A percentile compares a stretch with the other conserved stretches of the same genome.
phyloP scores from a whole-genome alignment of 2,113 vertebrate genomes.

The Bubo bubo region DNA sequence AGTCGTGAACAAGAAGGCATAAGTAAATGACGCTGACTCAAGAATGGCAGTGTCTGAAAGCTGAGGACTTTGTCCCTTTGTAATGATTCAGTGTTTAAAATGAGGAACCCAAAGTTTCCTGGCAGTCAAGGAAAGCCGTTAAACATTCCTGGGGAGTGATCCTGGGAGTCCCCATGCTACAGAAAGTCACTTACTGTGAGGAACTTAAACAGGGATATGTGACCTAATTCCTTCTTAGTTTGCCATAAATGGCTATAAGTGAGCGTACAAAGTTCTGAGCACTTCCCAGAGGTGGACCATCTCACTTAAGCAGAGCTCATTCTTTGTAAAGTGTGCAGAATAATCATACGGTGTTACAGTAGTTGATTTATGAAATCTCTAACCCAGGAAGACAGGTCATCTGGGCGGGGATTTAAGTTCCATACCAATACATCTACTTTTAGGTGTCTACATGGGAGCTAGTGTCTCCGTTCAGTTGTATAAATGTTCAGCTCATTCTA shows the following conservation, averaged over 20 bases:
- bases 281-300: not conserved
- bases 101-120: not conserved
- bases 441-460: not conserved
- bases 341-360: not conserved
- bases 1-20: rapidly evolving
- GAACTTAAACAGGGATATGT: not conserved
- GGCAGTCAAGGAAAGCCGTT: not conserved
- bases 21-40: not conserved
- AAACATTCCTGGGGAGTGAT: not conserved
- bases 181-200: not conserved
- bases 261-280: not conserved
- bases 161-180: not conserved
- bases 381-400: not conserved
- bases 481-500: not conserved
- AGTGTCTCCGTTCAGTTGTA: not conserved
- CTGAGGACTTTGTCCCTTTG: not conserved
- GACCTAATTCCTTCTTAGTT: not conserved
- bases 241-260: not conserved
- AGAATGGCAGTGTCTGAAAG: not conserved
- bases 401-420: not conserved
- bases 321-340: not conserved
- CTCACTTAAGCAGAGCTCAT: not conserved
- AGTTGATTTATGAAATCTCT: not conserved
- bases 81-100: not conserved
- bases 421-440: not conserved